Conservation (phyloP, 64 coral and sea anemone species). For the Actinia tenebrosa region DNA sequence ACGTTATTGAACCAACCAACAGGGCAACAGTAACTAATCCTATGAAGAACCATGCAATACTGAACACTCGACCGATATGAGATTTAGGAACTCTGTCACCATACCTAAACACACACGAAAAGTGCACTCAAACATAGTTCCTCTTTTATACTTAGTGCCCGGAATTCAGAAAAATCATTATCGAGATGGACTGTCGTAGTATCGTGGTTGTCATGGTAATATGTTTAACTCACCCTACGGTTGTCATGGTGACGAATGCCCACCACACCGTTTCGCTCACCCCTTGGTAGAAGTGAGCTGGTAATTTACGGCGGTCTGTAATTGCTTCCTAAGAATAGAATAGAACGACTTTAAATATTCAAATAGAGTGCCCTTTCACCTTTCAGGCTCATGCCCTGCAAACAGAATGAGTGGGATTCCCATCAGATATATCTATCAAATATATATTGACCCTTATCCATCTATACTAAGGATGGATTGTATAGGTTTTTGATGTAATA, state of each 20-base stretch:
- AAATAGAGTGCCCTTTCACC: too few species aligned
- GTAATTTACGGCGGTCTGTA: neutral
- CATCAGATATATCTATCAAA: neutral
- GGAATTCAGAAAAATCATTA: neutral
- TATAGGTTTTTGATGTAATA: too few species aligned
- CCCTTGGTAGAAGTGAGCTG: neutral
- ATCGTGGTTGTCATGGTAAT: neutral
- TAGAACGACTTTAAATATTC: neutral
- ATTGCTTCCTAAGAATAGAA: conserved; percentile 30
- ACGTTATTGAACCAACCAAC: conserved; percentile 39
- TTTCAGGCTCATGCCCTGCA: too few species aligned
- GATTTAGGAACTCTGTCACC: conserved; percentile 41
- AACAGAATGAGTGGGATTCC: neutral
- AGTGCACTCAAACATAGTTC: too few species aligned
- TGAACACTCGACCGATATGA: conserved; percentile 14
- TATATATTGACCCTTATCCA: neutral
- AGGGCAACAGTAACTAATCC: conserved; percentile 40
- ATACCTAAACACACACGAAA: conserved; percentile 14
- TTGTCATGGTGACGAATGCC: conserved; percentile 55
- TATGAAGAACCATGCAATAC: conserved; percentile 46
- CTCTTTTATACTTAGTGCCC: too few species aligned
- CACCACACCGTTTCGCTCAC: conserved; percentile 33
- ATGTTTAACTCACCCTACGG: conserved; percentile 40
- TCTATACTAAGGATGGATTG: too few species aligned
- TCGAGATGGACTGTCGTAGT: neutral